Base-by-base conservation (phyloP, 2,113 vertebrate genomes). In the Dryoscopus gambensis region DNA sequence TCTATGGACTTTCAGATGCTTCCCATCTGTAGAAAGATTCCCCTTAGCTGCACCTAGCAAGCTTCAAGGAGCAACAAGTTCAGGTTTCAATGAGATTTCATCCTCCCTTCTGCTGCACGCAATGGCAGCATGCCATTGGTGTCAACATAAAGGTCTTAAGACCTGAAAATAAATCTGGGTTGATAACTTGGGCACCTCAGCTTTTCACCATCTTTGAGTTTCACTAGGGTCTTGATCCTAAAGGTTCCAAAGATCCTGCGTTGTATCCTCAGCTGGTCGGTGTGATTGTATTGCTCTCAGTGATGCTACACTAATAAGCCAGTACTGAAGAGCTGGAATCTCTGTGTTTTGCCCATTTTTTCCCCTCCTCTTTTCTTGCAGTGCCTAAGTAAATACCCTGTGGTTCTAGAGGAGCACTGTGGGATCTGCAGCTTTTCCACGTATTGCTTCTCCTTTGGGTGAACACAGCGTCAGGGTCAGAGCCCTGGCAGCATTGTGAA, bases 101-200 rank as follows among this genome's bases (percentile, higher is more conserved):
- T 78, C 5, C 55, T 33, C 20, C 2, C 12, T 93, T 37, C 60
- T 73, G 65, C 46, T 67, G 73, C 77, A 84, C 0, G 6, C 75
- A 35, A 42, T 65, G 68, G 78, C 68, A 94, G 21, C 53, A 25
- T 84, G 75, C 86, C 70, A 33, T 5, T 84, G 46, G 57, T 86
- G 53, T 95, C 84, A 79, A 75, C 60, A 77, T 35, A 92, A 89
- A 88, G 50, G 47, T 63, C 89, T 89, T 78, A 76, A 69, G 80
- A 94, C 64, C 39, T 68, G 92, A 87, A 94, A 92, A 87, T 71
- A 69, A 89, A 70, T 78, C 64, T 84, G 35, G 18, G 13, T 84
- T 86, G 31, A 22, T 78, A 86, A 78, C 31, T 25, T 92, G 52
- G 52, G 23, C 42, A 90, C 64, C 53, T 83, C 71, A 78, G 5